Base-by-base conservation (phyloP, 2,113 vertebrate genomes). In the Microcebus murinus region DNA sequence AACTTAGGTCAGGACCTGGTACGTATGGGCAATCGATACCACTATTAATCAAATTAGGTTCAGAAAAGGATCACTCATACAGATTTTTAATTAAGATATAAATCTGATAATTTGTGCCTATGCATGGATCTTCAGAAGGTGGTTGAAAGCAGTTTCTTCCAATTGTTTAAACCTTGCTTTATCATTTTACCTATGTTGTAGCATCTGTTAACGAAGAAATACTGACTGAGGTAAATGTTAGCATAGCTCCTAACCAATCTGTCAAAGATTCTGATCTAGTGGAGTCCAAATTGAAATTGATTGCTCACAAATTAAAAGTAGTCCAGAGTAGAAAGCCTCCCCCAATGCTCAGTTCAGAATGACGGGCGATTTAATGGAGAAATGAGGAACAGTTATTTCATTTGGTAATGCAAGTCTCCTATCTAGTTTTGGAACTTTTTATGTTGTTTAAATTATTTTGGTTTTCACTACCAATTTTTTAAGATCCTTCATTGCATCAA, bases 331-430 rank as follows among this genome's bases (percentile, higher is more conserved):
- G 70, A 59, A 70, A 29, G 21, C 0, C 0, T 27, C 13, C 20
- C 9, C 65, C 27, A 3, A 9, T 1, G n/a, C 15, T 20, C 42
- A 31, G 1, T n/a, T 76, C 20, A 18, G 25, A 45, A 21, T 17
- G 8, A 61, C 5, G 1, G 55, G 29, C 55, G 21, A 34, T 29
- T 39, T 45, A 14, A 6, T 25, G 31, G 7, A 39, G 52, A 36
- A n/a, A 9, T 0, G 1, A n/a, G 52, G 42, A n/a, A 67, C 71
- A 10, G 15, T 21, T 27, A 18, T 8, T 45, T 52, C 36, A 15
- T 80, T 65, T 31, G 48, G 13, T 25, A 31, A n/a, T 4, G 6
- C 8, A 17, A 14, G 5, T 27, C 76, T 90, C 5, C 1, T 10
- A 31, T 55, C 74, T n/a, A 3, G 59, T 61, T 92, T 42, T 23